phyloP scores from a whole-genome alignment of 2,113 vertebrate genomes.

The sheep (Ovis aries) region ARS-UI_Ramb_v3.0 NC_056059.1:11568001-11568500 shows the following conservation, averaged over 20 bases:
- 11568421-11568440: background rate
- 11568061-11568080: background rate
- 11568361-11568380: background rate
- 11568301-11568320: background rate
- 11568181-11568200: background rate
- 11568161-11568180: background rate
- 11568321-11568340: background rate
- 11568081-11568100: background rate
- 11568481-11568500: background rate
- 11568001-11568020: background rate
- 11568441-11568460: background rate
- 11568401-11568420: background rate
- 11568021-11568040: background rate
- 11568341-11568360: background rate
- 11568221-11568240: background rate
- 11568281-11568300: background rate
- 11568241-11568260: background rate
- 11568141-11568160: background rate
- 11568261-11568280: background rate
- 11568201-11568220: background rate
- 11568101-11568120: background rate
- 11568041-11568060: background rate
- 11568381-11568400: background rate
- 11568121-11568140: background rate
- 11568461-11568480: background rate